Percentiles rank a stretch among this genome's conserved stretches.
These are phyloP conservation scores for Rhamphomyia laevipes DNA, from an alignment of 2,888 invertebrate species.

Conservation along the genomic window DNA sequence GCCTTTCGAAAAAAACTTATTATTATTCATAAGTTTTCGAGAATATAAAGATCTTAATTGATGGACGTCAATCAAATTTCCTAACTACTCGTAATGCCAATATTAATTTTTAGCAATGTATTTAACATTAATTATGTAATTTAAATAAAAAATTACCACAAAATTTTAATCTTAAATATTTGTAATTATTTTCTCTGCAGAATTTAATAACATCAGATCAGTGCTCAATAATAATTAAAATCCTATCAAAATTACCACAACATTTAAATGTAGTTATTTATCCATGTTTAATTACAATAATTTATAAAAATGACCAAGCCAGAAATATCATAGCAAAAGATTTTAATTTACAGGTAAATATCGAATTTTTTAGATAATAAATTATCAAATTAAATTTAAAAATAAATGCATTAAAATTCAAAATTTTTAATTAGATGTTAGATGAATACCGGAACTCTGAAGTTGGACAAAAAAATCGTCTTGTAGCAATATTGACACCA, in stretches of 20 bases:
- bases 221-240: conserved; percentile 34
- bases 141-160: no score
- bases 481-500: conserved; percentile 25
- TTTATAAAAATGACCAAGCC: conserved; percentile 32
- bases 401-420: neutral
- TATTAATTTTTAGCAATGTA: no score
- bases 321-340: conserved; percentile 32
- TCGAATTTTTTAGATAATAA: no score
- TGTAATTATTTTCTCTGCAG: conserved; percentile 16
- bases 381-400: neutral
- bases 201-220: conserved; percentile 34
- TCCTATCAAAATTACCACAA: conserved; percentile 33
- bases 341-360: conserved; percentile 34
- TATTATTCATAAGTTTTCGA: no score
- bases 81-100: no score
- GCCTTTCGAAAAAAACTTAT: no score
- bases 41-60: no score
- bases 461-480: conserved; percentile 32
- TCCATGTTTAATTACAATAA: conserved; percentile 35
- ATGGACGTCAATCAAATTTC: no score
- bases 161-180: no score
- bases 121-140: no score
- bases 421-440: conserved; percentile 23
- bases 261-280: conserved; percentile 35
- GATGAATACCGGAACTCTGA: conserved; percentile 37